Conservation (phyloP, 2,113 vertebrate species). For the Oceanodroma tethys region DNA sequence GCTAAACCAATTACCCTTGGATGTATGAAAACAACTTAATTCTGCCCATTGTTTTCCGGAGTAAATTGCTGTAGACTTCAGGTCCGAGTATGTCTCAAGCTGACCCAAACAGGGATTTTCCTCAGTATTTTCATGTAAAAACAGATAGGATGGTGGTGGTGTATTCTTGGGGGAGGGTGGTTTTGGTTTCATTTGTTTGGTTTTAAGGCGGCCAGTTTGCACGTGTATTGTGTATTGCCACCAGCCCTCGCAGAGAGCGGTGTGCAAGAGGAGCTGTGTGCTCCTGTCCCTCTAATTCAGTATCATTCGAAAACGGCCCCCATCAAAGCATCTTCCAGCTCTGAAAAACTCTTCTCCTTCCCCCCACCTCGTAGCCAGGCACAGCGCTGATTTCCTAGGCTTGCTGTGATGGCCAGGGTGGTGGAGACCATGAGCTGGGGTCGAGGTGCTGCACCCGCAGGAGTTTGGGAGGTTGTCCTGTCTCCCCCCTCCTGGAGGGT, state of each 20-base stretch:
- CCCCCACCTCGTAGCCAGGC: background rate
- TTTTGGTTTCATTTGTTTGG: background rate
- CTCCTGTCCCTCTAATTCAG: background rate
- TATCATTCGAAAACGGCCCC: fast-evolving
- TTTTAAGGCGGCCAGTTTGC: background rate
- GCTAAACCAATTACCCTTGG: background rate
- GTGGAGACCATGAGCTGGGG: background rate
- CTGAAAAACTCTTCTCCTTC: background rate
- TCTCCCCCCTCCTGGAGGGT: background rate
- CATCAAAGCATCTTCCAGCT: background rate
- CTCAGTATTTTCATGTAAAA: background rate
- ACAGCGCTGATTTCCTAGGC: background rate
- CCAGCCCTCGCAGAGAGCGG: fast-evolving
- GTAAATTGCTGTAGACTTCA: background rate
- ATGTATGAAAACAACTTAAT: background rate
- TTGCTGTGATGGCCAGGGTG: background rate
- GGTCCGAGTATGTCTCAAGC: background rate
- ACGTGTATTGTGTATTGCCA: background rate
- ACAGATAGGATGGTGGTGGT: background rate
- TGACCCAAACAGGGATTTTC: background rate
- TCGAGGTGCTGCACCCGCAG: fast-evolving
- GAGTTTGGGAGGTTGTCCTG: fast-evolving
- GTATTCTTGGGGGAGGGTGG: background rate
- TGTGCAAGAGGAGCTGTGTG: fast-evolving
- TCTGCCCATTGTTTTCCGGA: background rate